Evolutionary conservation across 2,888 invertebrate genomes (phyloP), one percentile per base, ranked within the genome.

Genomic region (Agrochola lychnidis): DNA sequence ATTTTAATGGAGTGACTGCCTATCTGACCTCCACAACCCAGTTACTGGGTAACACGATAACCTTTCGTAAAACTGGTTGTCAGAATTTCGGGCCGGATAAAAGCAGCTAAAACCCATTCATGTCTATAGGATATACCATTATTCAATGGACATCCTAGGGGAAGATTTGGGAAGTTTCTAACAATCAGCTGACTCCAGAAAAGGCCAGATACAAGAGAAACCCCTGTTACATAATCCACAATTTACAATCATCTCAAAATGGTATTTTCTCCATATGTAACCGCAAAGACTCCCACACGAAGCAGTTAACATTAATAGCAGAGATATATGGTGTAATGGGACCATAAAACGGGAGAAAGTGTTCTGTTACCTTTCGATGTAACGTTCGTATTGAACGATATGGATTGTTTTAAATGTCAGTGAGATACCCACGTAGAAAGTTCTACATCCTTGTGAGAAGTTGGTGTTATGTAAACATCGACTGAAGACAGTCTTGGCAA

Each of bases 341-440:
- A 45, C 70, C 72, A 87, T 79, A 73, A 70, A 56, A 30, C 36
- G 40, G 73, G 82, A 81, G 87, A 87, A 87, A 87, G 87, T 88
- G 69, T 71, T 80, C 66, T 67, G 67, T 70, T 87, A 77, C 73
- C 74, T 76, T 78, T 74, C 25, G 36, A 64, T 78, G 75, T 51
- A 56, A 70, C 51, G 64, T 68, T 72, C 59, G 61, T 71, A 78
- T 64, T 70, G 56, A 70, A 64, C 70, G 53, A 74, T 79, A 82
- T 69, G 66, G 61, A 74, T 89, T 78, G 83, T 83, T 79, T 82
- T 67, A 78, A 87, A 79, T 80, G 73, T 82, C 73, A 78, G 68
- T 45, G 40, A 71, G 67, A 70, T 40, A 36, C 3, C 16, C 30
- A 62, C 6, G 57, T 68, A 82, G 86, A 86, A 88, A 87, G 87